Evolutionary conservation across 2,888 invertebrate genomes (phyloP).

Genomic region (Drosophila austrosaltans): DNA sequence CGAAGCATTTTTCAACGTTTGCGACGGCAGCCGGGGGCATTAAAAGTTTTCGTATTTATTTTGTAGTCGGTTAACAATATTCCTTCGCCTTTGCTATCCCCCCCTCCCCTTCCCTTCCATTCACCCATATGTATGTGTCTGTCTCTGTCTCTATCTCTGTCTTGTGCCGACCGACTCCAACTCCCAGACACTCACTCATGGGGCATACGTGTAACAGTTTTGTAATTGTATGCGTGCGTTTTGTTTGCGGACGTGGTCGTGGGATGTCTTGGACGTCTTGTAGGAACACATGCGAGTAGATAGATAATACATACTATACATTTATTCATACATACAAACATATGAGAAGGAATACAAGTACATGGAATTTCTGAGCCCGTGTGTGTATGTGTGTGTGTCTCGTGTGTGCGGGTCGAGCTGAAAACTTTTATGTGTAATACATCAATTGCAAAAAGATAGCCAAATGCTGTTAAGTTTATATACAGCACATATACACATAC

Average conservation of each 20-base stretch:
- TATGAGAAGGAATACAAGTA: constrained; percentile 65
- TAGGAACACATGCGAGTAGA: constrained; percentile 43
- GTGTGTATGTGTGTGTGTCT: constrained; percentile 21
- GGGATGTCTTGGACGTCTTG: constrained; percentile 68
- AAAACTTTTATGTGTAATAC: constrained; percentile 81
- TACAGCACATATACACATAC: constrained; percentile 63
- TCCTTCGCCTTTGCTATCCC: constrained; percentile 62
- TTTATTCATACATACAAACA: constrained; percentile 21
- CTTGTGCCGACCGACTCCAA: constrained; percentile 13
- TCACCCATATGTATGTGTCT: neutral
- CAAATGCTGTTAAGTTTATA: constrained; percentile 80
- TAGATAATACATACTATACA: constrained; percentile 34
- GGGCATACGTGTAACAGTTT: constrained; percentile 61
- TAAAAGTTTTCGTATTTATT: constrained; percentile 80
- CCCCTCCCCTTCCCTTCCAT: neutral
- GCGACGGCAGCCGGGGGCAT: constrained; percentile 72
- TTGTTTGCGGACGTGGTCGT: constrained; percentile 77
- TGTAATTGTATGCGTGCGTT: constrained; percentile 77
- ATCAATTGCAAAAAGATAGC: constrained; percentile 83
- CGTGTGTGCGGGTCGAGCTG: constrained; percentile 52
- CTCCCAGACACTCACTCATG: constrained; percentile 34
- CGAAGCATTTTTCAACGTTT: constrained; percentile 75
- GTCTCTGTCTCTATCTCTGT: neutral
- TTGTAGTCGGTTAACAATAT: constrained; percentile 81
- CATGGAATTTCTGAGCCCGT: constrained; percentile 48